Base-by-base conservation (phyloP, 2,797 vertebrate genomes). In the Salarias fasciatus region DNA sequence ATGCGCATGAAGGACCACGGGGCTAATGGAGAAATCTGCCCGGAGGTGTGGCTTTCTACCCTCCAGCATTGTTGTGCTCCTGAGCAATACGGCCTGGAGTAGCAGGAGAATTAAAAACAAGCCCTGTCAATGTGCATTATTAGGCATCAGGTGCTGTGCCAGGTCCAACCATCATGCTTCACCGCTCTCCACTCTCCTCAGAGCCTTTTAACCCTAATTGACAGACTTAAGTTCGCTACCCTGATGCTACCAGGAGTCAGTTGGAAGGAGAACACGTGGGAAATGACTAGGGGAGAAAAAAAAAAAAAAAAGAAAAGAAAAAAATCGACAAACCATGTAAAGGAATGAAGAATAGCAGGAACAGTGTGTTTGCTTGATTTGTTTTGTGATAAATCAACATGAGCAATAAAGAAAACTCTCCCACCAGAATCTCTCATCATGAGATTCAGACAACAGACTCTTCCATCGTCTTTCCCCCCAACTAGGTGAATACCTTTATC, bases 201-300 rank as follows among this genome's bases (percentile, higher is more conserved):
- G 48, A 85, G 82, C 76, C 80, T 88, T 89, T 88, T 84, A 91
- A 82, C 84, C 84, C 82, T 91, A 92, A 91, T 86, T 91, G 88
- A 86, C 84, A 86, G 86, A 74, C 82, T 90, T 73, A 85, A 63
- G 82, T 84, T 85, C 69, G 81, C 62, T 69, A 69, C 72, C 51
- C 74, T 67, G 68, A 67, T 66, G 57, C 61, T 84, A 72, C 73
- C 36, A 70, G 52, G 71, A 82, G 67, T 73, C 50, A 55, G 44
- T 35, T 53, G 43, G 54, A 43, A 8, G 56, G 36, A 11, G 29
- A 63, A 44, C 30, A 35, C 35, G 33, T 6, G 12, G 24, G 10
- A 8, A 5, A 41, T 49, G n/a, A 11, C 8, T 28, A 54, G 24
- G 28, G 48, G 58, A 35, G 45, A 13, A 62, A 31, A 52, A 41